Base-by-base conservation (phyloP, 2,888 invertebrate species). In the Pachycephus smyrnensis region DNA sequence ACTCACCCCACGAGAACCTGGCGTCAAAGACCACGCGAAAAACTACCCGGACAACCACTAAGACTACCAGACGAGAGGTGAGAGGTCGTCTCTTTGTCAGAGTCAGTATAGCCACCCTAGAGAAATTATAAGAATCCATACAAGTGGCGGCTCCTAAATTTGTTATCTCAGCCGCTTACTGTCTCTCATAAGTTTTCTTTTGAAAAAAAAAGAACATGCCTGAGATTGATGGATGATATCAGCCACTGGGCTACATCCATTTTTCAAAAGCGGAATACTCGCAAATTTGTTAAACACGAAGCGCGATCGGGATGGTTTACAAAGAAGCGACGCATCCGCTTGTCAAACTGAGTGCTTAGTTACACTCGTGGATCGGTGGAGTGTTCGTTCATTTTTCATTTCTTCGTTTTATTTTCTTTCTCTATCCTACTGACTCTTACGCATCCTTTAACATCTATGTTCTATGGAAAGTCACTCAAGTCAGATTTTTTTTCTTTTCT, bases 1-100 rank as follows among this genome's bases (percentile, higher is more conserved):
- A 91, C 73, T 87, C 88, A 11, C 90, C 91, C 76, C 87, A 89
- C 73, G 91, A 90, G 75, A 89, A 83, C 68, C 80, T 89, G 68
- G 87, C 88, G 32, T 76, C 31, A n/a, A 79, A 12, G 32, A 83
- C 87, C 37, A 82, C 86, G 31, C 83, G 85, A 75, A 86, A 82
- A 79, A 87, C 86, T 0, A 85, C 84, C 32, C 83, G 83, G 68
- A 87, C 83, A 82, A 87, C 85, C 1, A 86, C 87, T 3, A 87
- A 74, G 3, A 86, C 83, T 32, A 85, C 78, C 31, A 82, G 86
- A 81, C 76, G 85, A 81, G 88, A 90, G 89, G 89, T 90, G 87
- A 88, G 88, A 40, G 23, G 55, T 23, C 55, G 55, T 23, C 23
- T 9, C 55, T 12, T 71, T 71, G 31, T 71, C 31, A 33, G 71